Base-by-base conservation (phyloP, 2,797 vertebrate species). In the Neosilurus hyrtlii region DNA sequence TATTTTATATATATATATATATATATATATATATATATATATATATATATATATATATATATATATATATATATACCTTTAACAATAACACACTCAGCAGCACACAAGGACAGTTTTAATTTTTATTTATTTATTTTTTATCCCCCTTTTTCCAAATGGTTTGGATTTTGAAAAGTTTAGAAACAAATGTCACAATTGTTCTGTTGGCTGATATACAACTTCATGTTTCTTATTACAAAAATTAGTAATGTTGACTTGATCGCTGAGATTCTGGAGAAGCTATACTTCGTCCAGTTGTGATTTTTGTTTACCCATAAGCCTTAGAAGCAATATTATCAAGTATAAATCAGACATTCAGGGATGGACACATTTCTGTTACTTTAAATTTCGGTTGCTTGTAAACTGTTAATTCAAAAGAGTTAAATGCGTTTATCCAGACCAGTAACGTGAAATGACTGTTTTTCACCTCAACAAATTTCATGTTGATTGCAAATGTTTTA, bases 61-160 rank as follows among this genome's bases (percentile, higher is more conserved):
- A n/a, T n/a, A n/a, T n/a, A n/a, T n/a, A n/a, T n/a, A n/a, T n/a
- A n/a, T n/a, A n/a, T n/a, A n/a, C 30, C 30, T 30, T 30, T 30
- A 30, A 30, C 30, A 30, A 30, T 30, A 30, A 30, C 30, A 30
- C 1, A 30, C 30, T 30, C 30, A 30, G 78, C 68, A 83, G 54
- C 80, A 70, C 66, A 74, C 52, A 54, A 77, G 73, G 82, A 51
- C 37, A 52, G 30, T 30, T 30, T 30, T 43, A 26, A n/a, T 49
- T 49, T 18, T 49, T 6, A 5, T 5, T 43, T 5, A 4, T n/a
- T n/a, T 14, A 0, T 51, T 24, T 26, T 12, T 0, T 26, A 1
- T 20, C n/a, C 12, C 0, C 11, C 2, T 51, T 6, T 37, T 4
- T 12, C 22, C 20, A 49, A 71, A 24, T 51, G 20, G 24, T 24